Evolutionary conservation across 2,797 vertebrate species (phyloP).

Genomic region (Leucoraja ocellata): DNA sequence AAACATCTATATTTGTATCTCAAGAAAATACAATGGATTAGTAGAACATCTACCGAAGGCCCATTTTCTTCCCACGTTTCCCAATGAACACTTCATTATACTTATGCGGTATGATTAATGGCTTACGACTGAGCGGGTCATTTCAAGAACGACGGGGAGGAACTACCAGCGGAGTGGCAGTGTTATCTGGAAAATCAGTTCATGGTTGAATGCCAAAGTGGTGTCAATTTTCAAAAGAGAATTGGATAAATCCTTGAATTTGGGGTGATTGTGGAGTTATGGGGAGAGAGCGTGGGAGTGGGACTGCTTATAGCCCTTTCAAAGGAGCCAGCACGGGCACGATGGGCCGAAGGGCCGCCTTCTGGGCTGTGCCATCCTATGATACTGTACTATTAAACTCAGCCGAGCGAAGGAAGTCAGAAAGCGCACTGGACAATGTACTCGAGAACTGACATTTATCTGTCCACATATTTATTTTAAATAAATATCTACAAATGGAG

Average conservation of each 20-base stretch:
- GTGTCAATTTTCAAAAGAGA: background rate
- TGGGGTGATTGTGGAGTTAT: background rate
- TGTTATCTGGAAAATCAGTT: too few species aligned
- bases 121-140: background rate
- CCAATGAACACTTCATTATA: background rate
- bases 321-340: background rate
- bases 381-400: background rate
- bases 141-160: background rate
- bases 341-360: background rate
- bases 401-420: background rate
- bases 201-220: background rate
- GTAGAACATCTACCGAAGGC: background rate
- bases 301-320: background rate
- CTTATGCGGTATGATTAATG: background rate
- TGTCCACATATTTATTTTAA: background rate
- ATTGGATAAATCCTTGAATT: background rate
- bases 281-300: background rate
- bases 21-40: constrained; percentile 32
- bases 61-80: background rate
- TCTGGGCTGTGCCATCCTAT: background rate
- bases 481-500: background rate
- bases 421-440: background rate
- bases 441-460: background rate
- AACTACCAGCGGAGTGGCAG: too few species aligned
- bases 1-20: constrained; percentile 37